Conservation (phyloP, 2,113 vertebrate species). For the Sander lucioperca region DNA sequence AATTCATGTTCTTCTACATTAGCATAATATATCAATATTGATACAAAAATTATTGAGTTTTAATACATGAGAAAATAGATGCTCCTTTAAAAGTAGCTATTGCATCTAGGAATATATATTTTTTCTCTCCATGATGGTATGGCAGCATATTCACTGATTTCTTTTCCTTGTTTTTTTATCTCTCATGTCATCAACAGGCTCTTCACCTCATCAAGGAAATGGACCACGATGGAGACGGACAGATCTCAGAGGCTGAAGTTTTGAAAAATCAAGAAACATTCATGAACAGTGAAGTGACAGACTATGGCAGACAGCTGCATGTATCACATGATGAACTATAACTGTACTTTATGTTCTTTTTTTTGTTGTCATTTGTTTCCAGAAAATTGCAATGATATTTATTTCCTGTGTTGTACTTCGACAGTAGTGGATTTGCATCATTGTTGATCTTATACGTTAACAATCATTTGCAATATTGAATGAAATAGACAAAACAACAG, state of each 20-base stretch:
- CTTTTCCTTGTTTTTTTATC: conserved; percentile 41
- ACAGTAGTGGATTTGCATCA: not conserved
- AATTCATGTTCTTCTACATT: too few species aligned
- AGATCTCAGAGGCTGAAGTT: conserved; percentile 90
- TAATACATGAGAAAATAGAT: not conserved
- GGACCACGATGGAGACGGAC: conserved; percentile 90
- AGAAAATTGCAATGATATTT: not conserved
- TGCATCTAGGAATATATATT: not conserved
- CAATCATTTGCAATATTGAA: not conserved
- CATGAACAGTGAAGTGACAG: conserved; percentile 96
- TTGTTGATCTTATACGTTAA: not conserved
- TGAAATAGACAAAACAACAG: not conserved
- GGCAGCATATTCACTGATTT: not conserved
- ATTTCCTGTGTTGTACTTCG: not conserved
- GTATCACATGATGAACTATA: conserved; percentile 83
- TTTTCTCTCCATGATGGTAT: not conserved
- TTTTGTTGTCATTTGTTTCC: not conserved
- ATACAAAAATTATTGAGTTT: not conserved
- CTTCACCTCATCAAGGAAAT: conserved; percentile 94
- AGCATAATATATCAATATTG: not conserved
- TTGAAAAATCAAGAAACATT: conserved; percentile 92
- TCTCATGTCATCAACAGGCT: conserved; percentile 83
- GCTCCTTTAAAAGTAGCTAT: not conserved
- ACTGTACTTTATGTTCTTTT: not conserved
- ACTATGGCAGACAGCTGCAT: conserved; percentile 91